These are phyloP conservation scores for Tribolium freemani DNA, from an alignment of 2,888 invertebrate species.

Conservation along the genomic window DNA sequence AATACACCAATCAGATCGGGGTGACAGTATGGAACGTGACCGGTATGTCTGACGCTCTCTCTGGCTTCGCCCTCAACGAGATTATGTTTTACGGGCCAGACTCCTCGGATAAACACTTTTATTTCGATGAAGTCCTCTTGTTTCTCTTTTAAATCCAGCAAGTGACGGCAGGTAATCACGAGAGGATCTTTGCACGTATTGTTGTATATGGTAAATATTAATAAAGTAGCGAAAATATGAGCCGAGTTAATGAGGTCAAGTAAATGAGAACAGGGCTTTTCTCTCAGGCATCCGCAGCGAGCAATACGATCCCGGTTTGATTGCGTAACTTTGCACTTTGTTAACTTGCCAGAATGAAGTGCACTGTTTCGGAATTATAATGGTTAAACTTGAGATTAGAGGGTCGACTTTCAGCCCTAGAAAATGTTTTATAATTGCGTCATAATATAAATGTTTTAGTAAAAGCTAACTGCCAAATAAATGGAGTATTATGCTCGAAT, in stretches of 20 bases:
- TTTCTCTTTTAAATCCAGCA: conserved; percentile 10
- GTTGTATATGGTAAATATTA: conserved; percentile 40
- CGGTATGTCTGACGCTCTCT: conserved; percentile 39
- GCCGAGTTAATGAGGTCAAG: conserved; percentile 49
- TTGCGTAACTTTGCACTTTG: conserved; percentile 67
- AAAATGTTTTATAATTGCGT: conserved; percentile 60
- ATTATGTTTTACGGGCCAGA: conserved; percentile 35
- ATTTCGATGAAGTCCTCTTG: conserved; percentile 35
- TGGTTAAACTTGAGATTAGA: conserved; percentile 64
- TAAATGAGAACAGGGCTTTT: conserved; percentile 55
- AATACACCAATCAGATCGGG: conserved; percentile 59
- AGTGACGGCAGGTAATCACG: conserved; percentile 17
- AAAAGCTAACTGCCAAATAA: conserved; percentile 56
- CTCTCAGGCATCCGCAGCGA: conserved; percentile 53
- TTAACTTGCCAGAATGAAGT: conserved; percentile 64
- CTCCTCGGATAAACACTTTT: conserved; percentile 38
- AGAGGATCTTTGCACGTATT: not conserved
- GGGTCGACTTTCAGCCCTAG: conserved; percentile 57
- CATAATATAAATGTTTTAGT: conserved; percentile 55
- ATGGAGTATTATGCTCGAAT: conserved; percentile 58
- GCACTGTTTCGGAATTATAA: conserved; percentile 66
- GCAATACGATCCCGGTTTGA: conserved; percentile 59
- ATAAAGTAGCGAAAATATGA: conserved; percentile 47
- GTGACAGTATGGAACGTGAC: conserved; percentile 52
- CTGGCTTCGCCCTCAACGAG: conserved; percentile 24